A percentile compares a stretch with the other conserved stretches of the same genome.
Evolutionary conservation across 2,113 vertebrate species (phyloP).

Genomic region (Hemibagrus wyckioides): DNA sequence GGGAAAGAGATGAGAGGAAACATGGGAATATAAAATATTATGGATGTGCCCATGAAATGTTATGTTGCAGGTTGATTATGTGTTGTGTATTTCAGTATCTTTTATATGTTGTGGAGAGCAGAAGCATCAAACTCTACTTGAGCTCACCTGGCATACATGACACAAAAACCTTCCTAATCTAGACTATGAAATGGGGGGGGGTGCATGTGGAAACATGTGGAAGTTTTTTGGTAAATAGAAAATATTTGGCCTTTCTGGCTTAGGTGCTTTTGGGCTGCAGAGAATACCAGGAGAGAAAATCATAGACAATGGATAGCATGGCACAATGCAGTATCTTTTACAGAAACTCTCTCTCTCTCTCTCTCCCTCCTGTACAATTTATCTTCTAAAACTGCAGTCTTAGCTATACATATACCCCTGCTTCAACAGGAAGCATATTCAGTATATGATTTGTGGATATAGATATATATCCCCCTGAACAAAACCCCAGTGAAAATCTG

Average conservation of each 20-base stretch:
- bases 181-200: neutral
- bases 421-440: neutral
- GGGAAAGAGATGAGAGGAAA: slow-evolving; percentile 3
- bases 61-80: slow-evolving; percentile 33
- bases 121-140: neutral
- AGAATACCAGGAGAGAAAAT: slow-evolving; percentile 8
- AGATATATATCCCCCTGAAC: no score
- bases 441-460: neutral
- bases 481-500: neutral
- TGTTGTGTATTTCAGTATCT: slow-evolving; percentile 32
- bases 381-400: slow-evolving; percentile 14
- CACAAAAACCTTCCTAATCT: neutral
- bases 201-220: neutral
- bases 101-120: neutral
- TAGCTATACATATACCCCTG: neutral
- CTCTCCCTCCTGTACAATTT: slow-evolving; percentile 1
- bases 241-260: neutral
- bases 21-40: neutral
- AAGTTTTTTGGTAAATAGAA: neutral
- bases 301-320: neutral
- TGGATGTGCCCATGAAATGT: slow-evolving; percentile 31
- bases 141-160: neutral
- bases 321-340: slow-evolving; percentile 14
- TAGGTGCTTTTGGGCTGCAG: slow-evolving; percentile 4
- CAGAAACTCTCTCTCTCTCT: slow-evolving; percentile 12